phyloP scores from a whole-genome alignment of 2,888 invertebrate genomes.

The Podotricha telesiphe region DNA sequence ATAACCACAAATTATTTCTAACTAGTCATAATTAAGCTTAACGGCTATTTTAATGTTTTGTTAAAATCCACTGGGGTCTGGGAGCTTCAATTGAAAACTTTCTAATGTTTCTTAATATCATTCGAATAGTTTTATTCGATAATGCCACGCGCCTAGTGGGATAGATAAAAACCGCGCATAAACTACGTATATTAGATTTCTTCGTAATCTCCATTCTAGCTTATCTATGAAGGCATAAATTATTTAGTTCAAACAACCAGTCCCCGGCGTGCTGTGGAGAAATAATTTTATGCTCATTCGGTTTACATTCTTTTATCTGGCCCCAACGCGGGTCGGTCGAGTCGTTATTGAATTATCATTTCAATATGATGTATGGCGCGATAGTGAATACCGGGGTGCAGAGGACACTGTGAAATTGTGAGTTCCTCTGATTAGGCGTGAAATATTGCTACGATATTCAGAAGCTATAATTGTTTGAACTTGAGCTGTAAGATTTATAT shows the following conservation, averaged over 20 bases:
- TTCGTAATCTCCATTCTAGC: constrained; percentile 64
- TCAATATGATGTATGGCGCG: constrained; percentile 77
- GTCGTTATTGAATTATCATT: constrained; percentile 81
- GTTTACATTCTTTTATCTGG: constrained; percentile 72
- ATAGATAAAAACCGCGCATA: constrained; percentile 70
- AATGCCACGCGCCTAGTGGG: constrained; percentile 68
- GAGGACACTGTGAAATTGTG: constrained; percentile 71
- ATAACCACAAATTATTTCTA: constrained; percentile 34
- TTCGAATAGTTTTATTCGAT: constrained; percentile 63
- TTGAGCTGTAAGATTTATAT: not conserved
- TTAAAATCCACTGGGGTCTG: constrained; percentile 28
- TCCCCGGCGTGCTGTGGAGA: constrained; percentile 62
- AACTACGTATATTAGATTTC: constrained; percentile 73
- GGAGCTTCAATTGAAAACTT: constrained; percentile 51
- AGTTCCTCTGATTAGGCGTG: constrained; percentile 67
- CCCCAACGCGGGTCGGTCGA: constrained; percentile 67
- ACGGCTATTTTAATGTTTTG: constrained; percentile 38
- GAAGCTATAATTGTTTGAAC: constrained; percentile 8
- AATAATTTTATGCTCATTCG: constrained; percentile 76
- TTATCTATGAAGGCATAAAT: constrained; percentile 72
- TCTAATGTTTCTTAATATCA: constrained; percentile 63
- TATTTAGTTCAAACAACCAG: constrained; percentile 65
- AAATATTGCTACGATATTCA: constrained; percentile 61
- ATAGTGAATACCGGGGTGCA: constrained; percentile 66
- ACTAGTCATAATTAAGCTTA: constrained; percentile 40